A percentile compares a stretch with the other conserved stretches of the same genome.
Conservation (phyloP, 2,888 invertebrate genomes). For the Cordilura impudica region DNA sequence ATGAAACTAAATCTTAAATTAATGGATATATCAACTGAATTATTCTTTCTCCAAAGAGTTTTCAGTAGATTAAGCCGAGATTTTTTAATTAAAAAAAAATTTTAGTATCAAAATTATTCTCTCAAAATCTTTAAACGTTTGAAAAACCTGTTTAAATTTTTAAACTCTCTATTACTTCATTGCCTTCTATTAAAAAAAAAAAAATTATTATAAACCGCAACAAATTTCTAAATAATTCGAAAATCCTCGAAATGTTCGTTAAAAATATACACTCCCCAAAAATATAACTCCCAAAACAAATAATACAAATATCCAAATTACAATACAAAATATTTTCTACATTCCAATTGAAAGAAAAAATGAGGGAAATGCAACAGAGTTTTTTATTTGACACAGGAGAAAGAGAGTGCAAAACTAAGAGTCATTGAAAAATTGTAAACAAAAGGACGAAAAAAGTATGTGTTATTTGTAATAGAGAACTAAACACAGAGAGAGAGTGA, state of each 20-base stretch:
- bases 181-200: too few species aligned
- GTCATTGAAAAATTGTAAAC: background rate
- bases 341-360: background rate
- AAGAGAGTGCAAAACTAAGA: background rate
- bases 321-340: background rate
- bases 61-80: too few species aligned
- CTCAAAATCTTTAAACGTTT: too few species aligned
- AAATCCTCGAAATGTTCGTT: background rate
- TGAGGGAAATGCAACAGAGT: conserved; percentile 35
- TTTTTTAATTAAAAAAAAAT: too few species aligned
- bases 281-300: conserved; percentile 1
- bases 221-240: background rate
- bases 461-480: too few species aligned
- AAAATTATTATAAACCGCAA: too few species aligned
- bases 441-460: conserved; percentile 14
- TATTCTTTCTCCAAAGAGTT: too few species aligned
- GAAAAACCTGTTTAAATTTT: background rate
- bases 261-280: background rate
- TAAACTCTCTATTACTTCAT: background rate
- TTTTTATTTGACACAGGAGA: background rate
- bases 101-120: too few species aligned
- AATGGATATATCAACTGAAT: too few species aligned
- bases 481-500: background rate
- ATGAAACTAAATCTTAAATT: too few species aligned
- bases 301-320: background rate